Percentiles rank a stretch among this genome's conserved stretches.
Evolutionary conservation across 2,113 vertebrate species (phyloP).

Genomic region (Plestiodon gilberti): DNA sequence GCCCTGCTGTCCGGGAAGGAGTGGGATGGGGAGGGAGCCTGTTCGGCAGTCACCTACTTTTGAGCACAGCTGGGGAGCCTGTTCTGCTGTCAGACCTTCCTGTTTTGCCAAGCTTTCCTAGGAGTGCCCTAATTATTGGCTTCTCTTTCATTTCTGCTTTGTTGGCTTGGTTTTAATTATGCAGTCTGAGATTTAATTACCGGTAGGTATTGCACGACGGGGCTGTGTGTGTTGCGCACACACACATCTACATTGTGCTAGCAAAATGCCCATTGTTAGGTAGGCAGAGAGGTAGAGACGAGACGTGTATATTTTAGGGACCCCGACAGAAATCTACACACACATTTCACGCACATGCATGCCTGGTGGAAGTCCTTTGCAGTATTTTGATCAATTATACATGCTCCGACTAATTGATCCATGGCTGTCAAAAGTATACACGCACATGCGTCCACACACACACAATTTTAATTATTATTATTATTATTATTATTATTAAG

Average conservation of each 20-base stretch:
- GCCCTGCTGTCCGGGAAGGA: background rate
- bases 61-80: background rate
- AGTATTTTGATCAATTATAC: no score
- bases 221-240: background rate
- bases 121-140: constrained; percentile 1
- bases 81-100: background rate
- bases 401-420: no score
- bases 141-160: background rate
- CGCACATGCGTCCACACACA: no score
- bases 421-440: no score
- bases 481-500: no score
- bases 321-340: no score
- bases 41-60: background rate
- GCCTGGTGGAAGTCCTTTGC: no score
- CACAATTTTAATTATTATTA: no score
- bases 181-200: background rate
- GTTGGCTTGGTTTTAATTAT: background rate
- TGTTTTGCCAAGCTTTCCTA: background rate
- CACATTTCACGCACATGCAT: no score
- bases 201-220: background rate
- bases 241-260: background rate
- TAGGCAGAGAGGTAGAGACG: background rate
- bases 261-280: background rate
- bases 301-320: background rate
- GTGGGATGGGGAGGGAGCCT: background rate